Evolutionary conservation across 2,888 invertebrate genomes (phyloP), one percentile per base, ranked within the genome.

Genomic region (Agonum fuliginosum): DNA sequence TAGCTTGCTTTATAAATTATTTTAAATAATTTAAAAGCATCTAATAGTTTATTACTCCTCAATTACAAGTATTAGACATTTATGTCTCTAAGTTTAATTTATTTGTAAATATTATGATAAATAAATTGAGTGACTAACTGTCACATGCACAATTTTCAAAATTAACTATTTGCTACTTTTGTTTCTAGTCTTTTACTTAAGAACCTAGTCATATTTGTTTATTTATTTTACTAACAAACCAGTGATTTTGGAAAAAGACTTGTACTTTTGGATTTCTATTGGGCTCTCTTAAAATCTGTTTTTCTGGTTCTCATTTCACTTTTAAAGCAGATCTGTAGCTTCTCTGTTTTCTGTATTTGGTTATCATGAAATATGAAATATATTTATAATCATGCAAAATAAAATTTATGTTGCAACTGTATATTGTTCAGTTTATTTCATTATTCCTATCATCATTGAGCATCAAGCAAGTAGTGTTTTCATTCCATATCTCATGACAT

Each of bases 191-290:
- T 54, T 22, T 24, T 20, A 51, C 12, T 54, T 54, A 20, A 12
- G n/a, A 27, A 22, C 19, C 69, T 69, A 69, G 69, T 69, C 69
- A 69, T 69, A 43, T 69, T 54, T 22, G 54, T 24, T 24, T 54
- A 54, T 54, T 54, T 54, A 54, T 54, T 54, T 27, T 24, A 54
- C 54, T 65, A 65, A 65, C 24, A 46, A 20, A 24, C 20, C 5
- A 2, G 12, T 20, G 10, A 20, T 14, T 70, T 20, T 20, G 4
- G 51, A 27, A 43, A 46, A 54, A 19, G 6, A 17, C 12, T 17
- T 17, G 19, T 54, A 19, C 54, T 19, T 34, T 34, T 34, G 5
- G 34, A 34, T 34, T 6, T 34, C 8, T 34, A 5, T 34, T 8
- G 34, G 19, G 19, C 46, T 10, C 14, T 46, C 19, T 46, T 19